Evolutionary conservation across 2,888 invertebrate genomes (phyloP).

Genomic region (Aethes cnicana): DNA sequence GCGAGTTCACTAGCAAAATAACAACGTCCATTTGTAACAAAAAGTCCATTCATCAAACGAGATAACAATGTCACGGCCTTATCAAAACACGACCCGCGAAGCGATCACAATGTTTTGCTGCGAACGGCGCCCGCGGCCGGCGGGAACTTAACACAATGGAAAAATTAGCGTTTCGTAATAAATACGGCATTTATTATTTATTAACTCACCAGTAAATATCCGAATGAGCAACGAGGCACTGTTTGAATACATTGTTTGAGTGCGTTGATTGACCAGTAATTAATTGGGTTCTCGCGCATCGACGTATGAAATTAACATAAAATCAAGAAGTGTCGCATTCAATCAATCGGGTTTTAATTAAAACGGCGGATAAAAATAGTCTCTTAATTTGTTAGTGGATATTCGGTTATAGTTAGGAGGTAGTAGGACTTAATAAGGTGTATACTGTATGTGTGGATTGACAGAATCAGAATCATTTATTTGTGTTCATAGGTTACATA

Average conservation of each 20-base stretch:
- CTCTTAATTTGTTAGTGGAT: too few species aligned
- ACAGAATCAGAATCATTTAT: too few species aligned
- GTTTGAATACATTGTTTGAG: constrained; percentile 40
- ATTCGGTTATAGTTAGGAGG: too few species aligned
- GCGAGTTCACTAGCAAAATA: constrained; percentile 69
- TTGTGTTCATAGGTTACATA: too few species aligned
- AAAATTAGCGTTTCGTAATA: constrained; percentile 60
- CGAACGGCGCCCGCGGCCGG: constrained; percentile 51
- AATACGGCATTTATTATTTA: constrained; percentile 66
- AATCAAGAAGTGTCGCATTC: constrained; percentile 8
- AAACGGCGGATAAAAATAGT: too few species aligned
- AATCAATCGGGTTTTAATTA: constrained; percentile 5
- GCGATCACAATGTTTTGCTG: constrained; percentile 74
- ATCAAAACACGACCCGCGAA: constrained; percentile 77
- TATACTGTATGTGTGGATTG: too few species aligned
- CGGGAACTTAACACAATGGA: constrained; percentile 71
- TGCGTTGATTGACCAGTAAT: constrained; percentile 11
- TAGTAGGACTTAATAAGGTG: too few species aligned
- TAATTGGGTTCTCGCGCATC: constrained; percentile 6
- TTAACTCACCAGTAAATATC: constrained; percentile 34
- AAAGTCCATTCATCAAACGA: constrained; percentile 79
- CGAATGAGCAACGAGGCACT: constrained; percentile 1
- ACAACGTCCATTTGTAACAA: constrained; percentile 76
- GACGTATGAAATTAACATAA: constrained; percentile 13
- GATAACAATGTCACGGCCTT: constrained; percentile 78